Evolutionary conservation across 2,888 invertebrate genomes (phyloP), one percentile per base, ranked within the genome.

Genomic region (Tetragnatha montana): DNA sequence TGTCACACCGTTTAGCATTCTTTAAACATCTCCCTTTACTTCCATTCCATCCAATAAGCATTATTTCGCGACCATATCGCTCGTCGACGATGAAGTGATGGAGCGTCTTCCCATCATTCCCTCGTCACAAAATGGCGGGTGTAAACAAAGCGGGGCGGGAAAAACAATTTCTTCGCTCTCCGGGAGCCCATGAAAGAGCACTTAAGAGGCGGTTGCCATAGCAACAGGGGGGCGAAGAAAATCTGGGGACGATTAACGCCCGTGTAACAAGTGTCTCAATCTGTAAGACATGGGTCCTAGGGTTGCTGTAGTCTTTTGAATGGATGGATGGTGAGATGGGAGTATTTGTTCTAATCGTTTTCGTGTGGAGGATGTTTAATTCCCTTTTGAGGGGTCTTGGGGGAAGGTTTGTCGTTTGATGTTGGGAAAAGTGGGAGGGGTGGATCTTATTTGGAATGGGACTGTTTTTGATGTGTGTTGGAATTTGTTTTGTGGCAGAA

Each of bases 221-320:
- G 60, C 35, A 80, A 79, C 71, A 3, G n/a, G 76, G 17, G 81
- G 87, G 49, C 51, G 75, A 85, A 85, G 85, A 85, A 85, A 85
- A 71, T 81, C 81, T 21, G 71, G 75, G 76, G 50, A 35, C 76
- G 69, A 47, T 75, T 83, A 60, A 83, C 68, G 49, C 19, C 71
- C 14, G 74, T 50, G 87, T 81, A 87, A 87, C 87, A 87, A 87
- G 87, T 87, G 87, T 68, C 87, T 49, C 82, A 81, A 79, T 87
- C 71, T 82, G 81, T 76, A 82, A 87, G 87, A 87, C 78, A 73
- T 73, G 14, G 69, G 47, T 35, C 14, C 14, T 60, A 60, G 81
- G 80, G 71, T 81, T 51, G 17, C 71, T 49, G 50, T 35, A 47
- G 51, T n/a, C n/a, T 22, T 17, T 71, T 71, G 71, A 22, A 19